Evolutionary conservation across 1,140 invertebrate species (phyloP).

Genomic region (Pentalonia nigronervosa): DNA sequence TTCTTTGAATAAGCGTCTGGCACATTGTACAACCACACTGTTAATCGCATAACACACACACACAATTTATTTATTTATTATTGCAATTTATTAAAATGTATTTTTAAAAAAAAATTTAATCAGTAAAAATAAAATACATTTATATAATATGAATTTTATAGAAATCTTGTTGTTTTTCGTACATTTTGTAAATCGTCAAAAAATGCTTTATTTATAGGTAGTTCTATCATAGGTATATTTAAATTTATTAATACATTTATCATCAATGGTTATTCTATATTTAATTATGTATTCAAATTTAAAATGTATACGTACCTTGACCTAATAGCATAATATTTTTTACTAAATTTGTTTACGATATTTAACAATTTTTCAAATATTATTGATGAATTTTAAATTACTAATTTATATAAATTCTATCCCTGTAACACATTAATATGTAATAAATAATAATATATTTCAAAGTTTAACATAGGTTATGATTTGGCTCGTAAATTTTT

Average conservation of each 20-base stretch:
- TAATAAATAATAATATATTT: not conserved
- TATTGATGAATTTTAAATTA: not conserved
- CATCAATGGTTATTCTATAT: not conserved
- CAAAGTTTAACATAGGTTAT: not conserved
- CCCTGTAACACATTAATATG: not conserved
- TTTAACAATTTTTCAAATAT: not conserved
- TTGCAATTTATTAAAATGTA: not conserved
- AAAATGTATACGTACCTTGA: conserved; percentile 25
- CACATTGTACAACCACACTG: not conserved
- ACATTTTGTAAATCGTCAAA: not conserved
- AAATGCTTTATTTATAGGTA: not conserved
- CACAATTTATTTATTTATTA: not conserved
- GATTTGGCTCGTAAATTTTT: not conserved
- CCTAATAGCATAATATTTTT: not conserved
- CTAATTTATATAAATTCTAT: not conserved
- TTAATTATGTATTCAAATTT: conserved; percentile 4
- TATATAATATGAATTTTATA: not conserved
- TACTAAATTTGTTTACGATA: not conserved
- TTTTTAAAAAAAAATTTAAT: not conserved
- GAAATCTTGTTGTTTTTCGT: not conserved
- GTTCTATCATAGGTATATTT: not conserved
- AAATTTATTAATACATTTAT: not conserved
- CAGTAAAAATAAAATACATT: not conserved
- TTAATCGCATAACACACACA: not conserved
- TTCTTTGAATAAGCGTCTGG: conserved; percentile 26